Conservation (phyloP, 2,888 invertebrate species). For the Tigriopus californicus region DNA sequence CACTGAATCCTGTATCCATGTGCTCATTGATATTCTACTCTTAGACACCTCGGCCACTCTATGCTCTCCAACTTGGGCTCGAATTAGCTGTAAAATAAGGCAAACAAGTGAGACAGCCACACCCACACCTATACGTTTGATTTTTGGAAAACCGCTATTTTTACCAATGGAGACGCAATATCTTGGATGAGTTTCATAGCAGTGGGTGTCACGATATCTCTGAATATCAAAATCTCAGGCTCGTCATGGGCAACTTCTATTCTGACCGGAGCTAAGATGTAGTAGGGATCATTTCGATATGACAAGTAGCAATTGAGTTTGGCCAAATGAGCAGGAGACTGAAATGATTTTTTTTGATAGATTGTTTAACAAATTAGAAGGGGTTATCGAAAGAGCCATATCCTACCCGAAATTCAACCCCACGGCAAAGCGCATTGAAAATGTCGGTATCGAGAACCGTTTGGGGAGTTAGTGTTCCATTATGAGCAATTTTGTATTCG, state of each 20-base stretch:
- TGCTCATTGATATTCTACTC: conserved; percentile 21
- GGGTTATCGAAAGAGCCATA: conserved; percentile 11
- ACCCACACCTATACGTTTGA: too few species aligned
- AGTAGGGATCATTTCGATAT: conserved; percentile 19
- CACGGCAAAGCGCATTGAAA: conserved; percentile 25
- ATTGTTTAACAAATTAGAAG: too few species aligned
- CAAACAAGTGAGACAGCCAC: too few species aligned
- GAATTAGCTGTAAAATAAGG: conserved; percentile 22
- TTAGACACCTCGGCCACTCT: neutral
- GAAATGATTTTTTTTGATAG: conserved; percentile 13
- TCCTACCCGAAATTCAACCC: conserved; percentile 22
- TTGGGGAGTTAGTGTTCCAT: too few species aligned
- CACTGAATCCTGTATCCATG: conserved; percentile 23
- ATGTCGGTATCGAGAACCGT: conserved; percentile 19
- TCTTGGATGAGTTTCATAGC: conserved; percentile 22
- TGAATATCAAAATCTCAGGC: conserved; percentile 23
- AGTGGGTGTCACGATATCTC: conserved; percentile 22
- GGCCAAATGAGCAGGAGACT: conserved; percentile 18
- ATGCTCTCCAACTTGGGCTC: conserved; percentile 24
- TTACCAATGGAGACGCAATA: conserved; percentile 22
- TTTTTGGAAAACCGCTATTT: too few species aligned
- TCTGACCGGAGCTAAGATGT: conserved; percentile 22
- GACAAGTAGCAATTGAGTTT: conserved; percentile 23
- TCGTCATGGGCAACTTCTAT: conserved; percentile 23
- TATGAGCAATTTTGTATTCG: neutral